Evolutionary conservation across 2,888 invertebrate species (phyloP), one percentile per base, ranked within the genome.

Genomic region (Choristoneura rosaceana): DNA sequence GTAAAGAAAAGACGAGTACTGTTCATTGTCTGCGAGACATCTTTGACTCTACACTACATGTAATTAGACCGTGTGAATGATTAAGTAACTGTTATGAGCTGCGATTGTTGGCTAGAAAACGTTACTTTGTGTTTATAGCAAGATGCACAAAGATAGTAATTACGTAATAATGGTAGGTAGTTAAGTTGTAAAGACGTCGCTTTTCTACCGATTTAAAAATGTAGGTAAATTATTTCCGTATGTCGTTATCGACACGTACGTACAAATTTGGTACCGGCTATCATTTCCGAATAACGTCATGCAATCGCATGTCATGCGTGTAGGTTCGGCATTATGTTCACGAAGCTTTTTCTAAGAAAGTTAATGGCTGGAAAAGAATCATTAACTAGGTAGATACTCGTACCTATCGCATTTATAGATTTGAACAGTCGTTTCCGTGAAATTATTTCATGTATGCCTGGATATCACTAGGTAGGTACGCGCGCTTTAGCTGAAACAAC

Each of bases 11-110:
- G 17, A 25, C 47, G 8, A 10, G 15, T 50, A 38, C 38, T 38
- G 50, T 65, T 60, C 33, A 12, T 41, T 70, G 38, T 63, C 3
- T 45, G 38, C 59, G 34, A 74, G 65, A 69, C 64, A 73, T 67
- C 70, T 65, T 64, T 59, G 62, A 73, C 70, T 74, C 63, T 67
- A 67, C 71, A 74, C 69, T 60, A 25, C 25, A 25, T 25, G 25
- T 71, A 77, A 76, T 76, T 88, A 81, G 87, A 87, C 82, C 90
- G 87, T 90, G 90, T 76, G 88, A 90, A 77, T 77, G 74, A 78
- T 89, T 87, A 86, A 80, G 86, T 87, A 88, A 88, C 81, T 80
- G 77, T 84, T 84, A 84, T 79, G 77, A 81, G 77, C 75, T 74
- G 76, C 76, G 75, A 76, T 76, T 71, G 71, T 77, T 71, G 74